A percentile compares a stretch with the other conserved stretches of the same genome.
Evolutionary conservation across 2,113 vertebrate species (phyloP).

Genomic region (Bucco capensis): DNA sequence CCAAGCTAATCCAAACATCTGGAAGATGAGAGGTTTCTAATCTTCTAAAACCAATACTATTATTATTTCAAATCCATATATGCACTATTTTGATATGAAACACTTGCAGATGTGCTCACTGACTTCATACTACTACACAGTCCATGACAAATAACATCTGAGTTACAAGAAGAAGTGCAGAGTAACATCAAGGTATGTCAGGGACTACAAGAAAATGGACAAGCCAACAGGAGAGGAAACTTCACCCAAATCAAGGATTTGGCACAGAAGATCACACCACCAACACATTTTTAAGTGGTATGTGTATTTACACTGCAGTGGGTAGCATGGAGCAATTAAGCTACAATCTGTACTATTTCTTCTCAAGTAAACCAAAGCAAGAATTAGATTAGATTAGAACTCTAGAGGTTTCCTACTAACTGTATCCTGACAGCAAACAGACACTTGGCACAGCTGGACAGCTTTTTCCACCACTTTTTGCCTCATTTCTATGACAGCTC

Average conservation of each 20-base stretch:
- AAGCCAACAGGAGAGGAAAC: neutral
- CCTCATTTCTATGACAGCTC: neutral
- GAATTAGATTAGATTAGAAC: neutral
- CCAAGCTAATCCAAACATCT: neutral
- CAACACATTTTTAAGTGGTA: neutral
- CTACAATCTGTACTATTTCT: neutral
- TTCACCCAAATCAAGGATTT: neutral
- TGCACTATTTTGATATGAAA: neutral
- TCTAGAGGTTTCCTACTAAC: neutral
- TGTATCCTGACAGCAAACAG: neutral
- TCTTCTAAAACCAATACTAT: no score
- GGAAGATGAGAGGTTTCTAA: neutral
- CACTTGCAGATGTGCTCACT: neutral
- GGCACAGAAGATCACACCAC: neutral
- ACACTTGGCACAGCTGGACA: neutral
- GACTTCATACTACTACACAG: neutral
- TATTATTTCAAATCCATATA: no score
- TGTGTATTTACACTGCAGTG: neutral
- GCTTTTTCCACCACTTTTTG: neutral
- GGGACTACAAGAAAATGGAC: no score
- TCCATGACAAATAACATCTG: neutral
- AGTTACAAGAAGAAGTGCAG: neutral
- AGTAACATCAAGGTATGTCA: fast-evolving
- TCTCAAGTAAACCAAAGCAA: neutral
- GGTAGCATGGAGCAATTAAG: neutral